Base-by-base conservation (phyloP, 1,140 invertebrate genomes). In the Drosophila nannoptera region DNA sequence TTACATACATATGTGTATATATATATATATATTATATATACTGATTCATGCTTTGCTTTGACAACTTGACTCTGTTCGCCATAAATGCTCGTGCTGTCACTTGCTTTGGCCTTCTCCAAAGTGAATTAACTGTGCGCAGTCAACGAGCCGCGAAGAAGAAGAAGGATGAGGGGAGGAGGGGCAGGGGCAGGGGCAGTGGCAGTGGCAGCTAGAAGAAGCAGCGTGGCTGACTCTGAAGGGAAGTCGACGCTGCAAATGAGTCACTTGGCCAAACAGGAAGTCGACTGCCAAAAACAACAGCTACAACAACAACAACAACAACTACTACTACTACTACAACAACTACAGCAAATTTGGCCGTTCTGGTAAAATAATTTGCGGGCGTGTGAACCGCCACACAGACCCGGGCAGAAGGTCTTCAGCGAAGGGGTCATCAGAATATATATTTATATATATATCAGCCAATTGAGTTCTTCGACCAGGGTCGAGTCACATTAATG, bases 321-420 rank as follows among this genome's bases (percentile, higher is more conserved):
- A 22, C 22, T 2, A 22, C 22, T n/a, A 32, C n/a, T 7, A 7
- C 5, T 11, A 48, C 9, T 46, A 29, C 22, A 38, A 42, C 14
- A 22, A 55, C 38, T n/a, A n/a, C 35, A 46, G 8, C 14, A 50
- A 32, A 43, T 54, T 48, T 59, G 42, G 6, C 33, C 61, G 61
- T 64, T 64, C 61, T 64, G 52, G 35, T 56, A 48, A 64, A 48
- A 32, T 64, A 42, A 64, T 56, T 64, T 64, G 62, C 48, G 62
- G 52, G 62, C 62, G 62, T 64, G 62, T 36, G 62, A 64, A 64
- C 52, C 33, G 12, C 22, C 22, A 22, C 22, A 22, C 3, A 22
- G 22, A 22, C 61, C 46, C 11, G 16, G 35, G 5, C 16, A 31
- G 8, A 45, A 35, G 14, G 48, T 52, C 59, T 46, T 59, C 55